phyloP scores from a whole-genome alignment of 1,140 invertebrate genomes.

The Lamellibrachia luymesi region DNA sequence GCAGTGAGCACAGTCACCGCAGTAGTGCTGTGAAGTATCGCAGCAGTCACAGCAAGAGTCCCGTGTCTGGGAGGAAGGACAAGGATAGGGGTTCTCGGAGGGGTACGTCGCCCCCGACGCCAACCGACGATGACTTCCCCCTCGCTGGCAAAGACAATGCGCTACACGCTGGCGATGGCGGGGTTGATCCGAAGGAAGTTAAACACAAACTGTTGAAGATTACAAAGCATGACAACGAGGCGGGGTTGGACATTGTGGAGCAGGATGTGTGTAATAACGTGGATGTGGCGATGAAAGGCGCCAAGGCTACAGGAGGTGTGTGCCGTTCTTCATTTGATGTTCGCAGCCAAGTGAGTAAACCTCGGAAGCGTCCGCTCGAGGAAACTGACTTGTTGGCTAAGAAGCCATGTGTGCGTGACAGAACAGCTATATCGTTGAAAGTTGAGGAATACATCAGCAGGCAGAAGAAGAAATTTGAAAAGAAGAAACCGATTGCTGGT shows the following conservation, averaged over 20 bases:
- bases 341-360: background rate
- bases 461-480: background rate
- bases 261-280: background rate
- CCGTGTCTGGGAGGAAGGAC: constrained; percentile 10
- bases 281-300: background rate
- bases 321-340: background rate
- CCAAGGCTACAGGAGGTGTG: background rate
- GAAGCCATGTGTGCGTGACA: background rate
- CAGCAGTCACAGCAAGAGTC: constrained; percentile 18
- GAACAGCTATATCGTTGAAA: background rate
- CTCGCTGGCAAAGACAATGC: background rate
- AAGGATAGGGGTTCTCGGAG: constrained; percentile 37
- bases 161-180: constrained; percentile 17
- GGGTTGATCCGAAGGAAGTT: background rate
- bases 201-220: background rate
- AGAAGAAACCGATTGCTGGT: background rate
- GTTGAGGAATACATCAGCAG: background rate
- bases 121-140: constrained; percentile 34
- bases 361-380: background rate
- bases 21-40: background rate
- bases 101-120: constrained; percentile 39
- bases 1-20: constrained; percentile 15
- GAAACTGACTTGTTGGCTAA: background rate
- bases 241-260: background rate
- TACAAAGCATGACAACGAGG: background rate